These are phyloP conservation scores for Mya arenaria DNA, from an alignment of 1,140 invertebrate species.

Conservation along the genomic window DNA sequence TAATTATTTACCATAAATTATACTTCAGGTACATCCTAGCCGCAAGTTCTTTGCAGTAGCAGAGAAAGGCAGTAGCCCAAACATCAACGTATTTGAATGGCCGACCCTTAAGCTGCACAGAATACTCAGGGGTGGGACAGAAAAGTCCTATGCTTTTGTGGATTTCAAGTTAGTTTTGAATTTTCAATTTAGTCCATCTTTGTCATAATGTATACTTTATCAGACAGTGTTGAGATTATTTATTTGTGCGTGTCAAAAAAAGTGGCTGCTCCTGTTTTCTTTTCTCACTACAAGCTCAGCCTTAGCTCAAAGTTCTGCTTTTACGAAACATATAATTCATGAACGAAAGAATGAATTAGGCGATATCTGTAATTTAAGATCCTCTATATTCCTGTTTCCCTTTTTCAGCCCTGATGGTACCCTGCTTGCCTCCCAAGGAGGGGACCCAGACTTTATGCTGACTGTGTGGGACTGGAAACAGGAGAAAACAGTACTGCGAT, in stretches of 20 bases:
- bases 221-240: too few relatives aligned
- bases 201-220: too few relatives aligned
- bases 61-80: constrained; percentile 86
- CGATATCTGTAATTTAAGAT: background rate
- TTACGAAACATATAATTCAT: background rate
- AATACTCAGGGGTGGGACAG: constrained; percentile 88
- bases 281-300: too few relatives aligned
- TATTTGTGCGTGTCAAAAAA: too few relatives aligned
- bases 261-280: too few relatives aligned
- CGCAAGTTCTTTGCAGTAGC: constrained; percentile 90
- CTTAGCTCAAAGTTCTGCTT: background rate
- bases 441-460: constrained; percentile 91
- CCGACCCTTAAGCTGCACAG: constrained; percentile 88
- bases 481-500: constrained; percentile 87
- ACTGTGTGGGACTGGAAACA: constrained; percentile 94
- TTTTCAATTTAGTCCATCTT: background rate
- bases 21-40: constrained; percentile 84
- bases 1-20: too few relatives aligned
- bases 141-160: constrained; percentile 87
- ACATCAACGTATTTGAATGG: constrained; percentile 92
- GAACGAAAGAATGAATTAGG: background rate
- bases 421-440: constrained; percentile 90
- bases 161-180: constrained; percentile 86
- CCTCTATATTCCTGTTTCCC: too few relatives aligned
- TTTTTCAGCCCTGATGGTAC: constrained; percentile 87